These are phyloP conservation scores for Vanessa atalanta DNA, from an alignment of 1,140 invertebrate species.

Conservation along the genomic window DNA sequence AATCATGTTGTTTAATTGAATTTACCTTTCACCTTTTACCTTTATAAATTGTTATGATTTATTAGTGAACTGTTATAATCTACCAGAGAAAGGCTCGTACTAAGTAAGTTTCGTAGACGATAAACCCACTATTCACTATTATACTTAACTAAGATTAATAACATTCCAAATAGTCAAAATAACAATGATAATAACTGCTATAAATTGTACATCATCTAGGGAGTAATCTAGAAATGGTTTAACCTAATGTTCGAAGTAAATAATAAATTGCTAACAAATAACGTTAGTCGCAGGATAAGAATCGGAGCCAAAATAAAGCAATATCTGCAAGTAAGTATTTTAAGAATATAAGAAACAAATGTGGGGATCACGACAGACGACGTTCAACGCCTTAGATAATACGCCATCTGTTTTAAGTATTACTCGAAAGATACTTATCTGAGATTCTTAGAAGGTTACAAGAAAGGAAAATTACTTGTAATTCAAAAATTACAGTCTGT, in stretches of 20 bases:
- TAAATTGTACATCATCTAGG: neutral
- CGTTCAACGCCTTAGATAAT: neutral
- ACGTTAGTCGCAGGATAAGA: neutral
- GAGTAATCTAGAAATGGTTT: neutral
- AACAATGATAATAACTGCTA: neutral
- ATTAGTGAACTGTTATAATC: too few relatives aligned
- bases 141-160: too few relatives aligned
- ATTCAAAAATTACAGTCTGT: too few relatives aligned
- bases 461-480: too few relatives aligned
- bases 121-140: too few relatives aligned
- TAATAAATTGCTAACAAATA: neutral
- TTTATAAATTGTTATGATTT: too few relatives aligned
- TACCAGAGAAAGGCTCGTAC: too few relatives aligned
- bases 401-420: neutral
- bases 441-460: too few relatives aligned
- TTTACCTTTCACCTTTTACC: too few relatives aligned
- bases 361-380: neutral
- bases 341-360: neutral
- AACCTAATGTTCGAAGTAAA: neutral
- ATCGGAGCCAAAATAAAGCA: conserved; percentile 9
- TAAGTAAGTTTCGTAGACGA: too few relatives aligned
- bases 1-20: conserved; percentile 8
- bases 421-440: neutral
- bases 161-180: neutral
- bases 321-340: neutral